Conservation (phyloP, 2,888 invertebrate genomes). For the Amblyteles armatorius region DNA sequence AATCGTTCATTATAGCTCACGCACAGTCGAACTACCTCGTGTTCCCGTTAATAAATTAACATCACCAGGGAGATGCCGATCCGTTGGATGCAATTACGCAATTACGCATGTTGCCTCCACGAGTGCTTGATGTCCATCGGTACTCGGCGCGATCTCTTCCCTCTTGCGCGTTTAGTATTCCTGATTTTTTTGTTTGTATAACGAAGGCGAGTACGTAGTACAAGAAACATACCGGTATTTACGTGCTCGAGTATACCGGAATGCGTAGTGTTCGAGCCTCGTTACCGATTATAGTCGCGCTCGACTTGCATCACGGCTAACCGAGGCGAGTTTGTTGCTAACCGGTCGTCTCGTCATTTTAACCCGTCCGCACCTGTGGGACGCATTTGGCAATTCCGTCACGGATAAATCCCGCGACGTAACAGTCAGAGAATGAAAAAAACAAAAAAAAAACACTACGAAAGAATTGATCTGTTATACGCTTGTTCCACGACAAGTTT, state of each 20-base stretch:
- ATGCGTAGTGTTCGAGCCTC: slow-evolving; percentile 28
- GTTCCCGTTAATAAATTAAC: not conserved
- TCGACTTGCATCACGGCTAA: slow-evolving; percentile 61
- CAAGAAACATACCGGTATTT: not conserved
- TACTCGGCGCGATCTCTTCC: no score
- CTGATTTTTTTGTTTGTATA: not conserved
- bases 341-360: slow-evolving; percentile 64
- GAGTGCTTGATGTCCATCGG: not conserved
- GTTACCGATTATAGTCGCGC: slow-evolving; percentile 60
- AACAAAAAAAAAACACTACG: slow-evolving; percentile 13
- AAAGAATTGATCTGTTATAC: slow-evolving; percentile 52
- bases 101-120: slow-evolving; percentile 44
- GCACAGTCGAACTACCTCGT: slow-evolving; percentile 7
- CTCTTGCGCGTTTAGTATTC: not conserved
- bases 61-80: slow-evolving; percentile 44
- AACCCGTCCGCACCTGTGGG: slow-evolving; percentile 33
- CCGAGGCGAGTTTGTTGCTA: slow-evolving; percentile 49
- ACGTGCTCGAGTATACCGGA: not conserved
- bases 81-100: slow-evolving; percentile 54
- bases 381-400: slow-evolving; percentile 59
- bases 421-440: slow-evolving; percentile 24
- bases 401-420: slow-evolving; percentile 63
- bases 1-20: slow-evolving; percentile 65
- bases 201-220: slow-evolving; percentile 2
- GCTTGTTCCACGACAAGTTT: slow-evolving; percentile 13